Conservation (phyloP, 2,888 invertebrate genomes). For the Xestia xanthographa region DNA sequence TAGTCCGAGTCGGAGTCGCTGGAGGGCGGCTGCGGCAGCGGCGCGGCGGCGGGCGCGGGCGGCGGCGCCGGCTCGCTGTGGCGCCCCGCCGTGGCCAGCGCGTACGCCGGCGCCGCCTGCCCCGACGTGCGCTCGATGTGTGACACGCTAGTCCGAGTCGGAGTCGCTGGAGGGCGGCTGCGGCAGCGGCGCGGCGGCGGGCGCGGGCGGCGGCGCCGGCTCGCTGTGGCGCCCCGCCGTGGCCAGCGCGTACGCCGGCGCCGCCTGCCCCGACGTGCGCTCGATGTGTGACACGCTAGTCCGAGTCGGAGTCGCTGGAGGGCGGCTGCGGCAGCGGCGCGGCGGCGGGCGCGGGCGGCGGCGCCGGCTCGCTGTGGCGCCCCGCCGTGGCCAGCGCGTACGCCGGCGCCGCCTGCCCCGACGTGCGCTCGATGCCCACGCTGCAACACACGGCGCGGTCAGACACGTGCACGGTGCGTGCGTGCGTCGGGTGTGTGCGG, state of each 20-base stretch:
- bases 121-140: conserved; percentile 95
- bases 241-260: conserved; percentile 84
- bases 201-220: conserved; percentile 65
- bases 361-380: conserved; percentile 64
- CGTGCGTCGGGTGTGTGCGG: no score
- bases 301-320: conserved; percentile 87
- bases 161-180: conserved; percentile 85
- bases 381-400: conserved; percentile 80
- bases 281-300: conserved; percentile 94
- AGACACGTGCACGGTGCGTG: not conserved
- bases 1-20: conserved; percentile 85
- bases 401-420: conserved; percentile 82
- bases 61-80: conserved; percentile 66
- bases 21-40: conserved; percentile 79
- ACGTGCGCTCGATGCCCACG: conserved; percentile 97
- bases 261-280: conserved; percentile 91
- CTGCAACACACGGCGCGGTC: conserved; percentile 68
- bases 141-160: conserved; percentile 89
- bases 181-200: conserved; percentile 70
- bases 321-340: conserved; percentile 76
- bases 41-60: conserved; percentile 65
- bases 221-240: conserved; percentile 68
- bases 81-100: conserved; percentile 75
- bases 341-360: conserved; percentile 67
- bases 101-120: conserved; percentile 83